Conservation (phyloP, 2,797 vertebrate genomes). For the Petrocephalus schoutedeni region DNA sequence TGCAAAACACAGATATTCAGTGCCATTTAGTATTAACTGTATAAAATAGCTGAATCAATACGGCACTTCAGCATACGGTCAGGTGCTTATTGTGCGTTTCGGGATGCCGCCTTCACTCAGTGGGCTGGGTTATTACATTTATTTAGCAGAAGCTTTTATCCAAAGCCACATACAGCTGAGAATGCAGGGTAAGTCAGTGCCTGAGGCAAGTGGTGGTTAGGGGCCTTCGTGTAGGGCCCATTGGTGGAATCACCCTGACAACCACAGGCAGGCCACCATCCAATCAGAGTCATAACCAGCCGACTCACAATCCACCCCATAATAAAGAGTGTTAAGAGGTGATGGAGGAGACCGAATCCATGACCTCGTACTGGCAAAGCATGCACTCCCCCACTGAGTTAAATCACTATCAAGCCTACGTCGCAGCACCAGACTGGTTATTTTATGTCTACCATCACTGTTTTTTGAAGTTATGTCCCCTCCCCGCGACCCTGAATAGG, state of each 20-base stretch:
- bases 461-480: neutral
- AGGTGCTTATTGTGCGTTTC: neutral
- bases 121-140: neutral
- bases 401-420: neutral
- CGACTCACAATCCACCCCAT: neutral
- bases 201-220: neutral
- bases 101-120: neutral
- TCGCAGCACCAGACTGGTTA: neutral
- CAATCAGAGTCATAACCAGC: neutral
- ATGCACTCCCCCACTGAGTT: neutral
- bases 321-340: neutral
- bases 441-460: neutral
- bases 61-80: neutral
- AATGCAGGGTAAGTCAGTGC: neutral
- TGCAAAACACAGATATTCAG: neutral
- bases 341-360: neutral
- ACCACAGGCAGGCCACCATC: neutral
- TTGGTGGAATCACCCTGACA: neutral
- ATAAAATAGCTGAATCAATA: neutral
- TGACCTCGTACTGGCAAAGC: neutral
- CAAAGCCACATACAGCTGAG: neutral
- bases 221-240: neutral
- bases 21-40: neutral
- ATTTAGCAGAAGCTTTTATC: neutral
- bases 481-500: neutral